Base-by-base conservation (phyloP, 37 sponge, comb jelly and placozoan species). In the Bolinopsis microptera region DNA sequence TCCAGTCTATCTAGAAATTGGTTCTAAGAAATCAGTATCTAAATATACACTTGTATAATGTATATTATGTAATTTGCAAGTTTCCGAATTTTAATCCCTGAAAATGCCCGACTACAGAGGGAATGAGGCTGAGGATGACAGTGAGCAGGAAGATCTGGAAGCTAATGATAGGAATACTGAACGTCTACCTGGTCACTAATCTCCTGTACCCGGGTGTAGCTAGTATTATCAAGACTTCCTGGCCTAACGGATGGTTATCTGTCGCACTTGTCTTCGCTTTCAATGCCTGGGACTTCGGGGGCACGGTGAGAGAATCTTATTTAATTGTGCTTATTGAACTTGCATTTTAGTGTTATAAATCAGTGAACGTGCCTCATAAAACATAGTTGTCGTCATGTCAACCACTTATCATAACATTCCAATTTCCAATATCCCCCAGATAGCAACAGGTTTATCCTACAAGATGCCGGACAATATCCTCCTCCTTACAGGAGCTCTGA, bases 161-260 rank as follows among this genome's bases (percentile, higher is more conserved):
- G 41, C 69, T 93, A 32, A 92, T 95, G 68, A 68, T 94, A 0
- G 69, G 95, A 36, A 92, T 96, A 30, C 94, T 94, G 32, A 0
- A 76, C 30, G 70, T 35, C 69, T 97, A 88, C 93, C 77, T 95
- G 26, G 61, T 97, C 48, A 97, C 97, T 9, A 88, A 96, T 34
- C 94, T 97, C 22, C 67, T 97, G 69, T 97, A 94, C 77, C 97
- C 97, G 39, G 96, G 97, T 0, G 76, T 97, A 13, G 93, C 95
- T 28, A 41, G 92, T 33, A 93, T 97, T 0, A 96, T 94, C 48
- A 41, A 95, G 25, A 93, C 94, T 69, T 23, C 77, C 27, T 92
- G 95, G 21, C 92, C 93, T 25, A 94, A 94, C 95, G 36, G 36
- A 8, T 97, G 97, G 97, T 69, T 93, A 24, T 95, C 96, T 1